Evolutionary conservation across 2,113 vertebrate species (phyloP), one percentile per base, ranked within the genome.

Genomic region (Climacteris rufus): DNA sequence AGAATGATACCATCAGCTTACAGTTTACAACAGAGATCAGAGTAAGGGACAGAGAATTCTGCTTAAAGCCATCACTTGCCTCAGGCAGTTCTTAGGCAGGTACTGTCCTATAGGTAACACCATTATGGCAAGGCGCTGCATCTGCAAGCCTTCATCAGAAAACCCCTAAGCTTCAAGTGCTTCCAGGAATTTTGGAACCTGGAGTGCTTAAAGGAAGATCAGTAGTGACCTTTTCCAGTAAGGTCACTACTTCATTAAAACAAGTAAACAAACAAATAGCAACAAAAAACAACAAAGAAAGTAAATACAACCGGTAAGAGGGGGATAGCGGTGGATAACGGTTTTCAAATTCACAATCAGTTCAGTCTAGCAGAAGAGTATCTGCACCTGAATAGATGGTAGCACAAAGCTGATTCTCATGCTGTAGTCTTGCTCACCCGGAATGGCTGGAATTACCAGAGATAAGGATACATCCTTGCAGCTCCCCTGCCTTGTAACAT

Each of bases 61-160:
- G 24, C 24, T 47, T n/a, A 30, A 60, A 60, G 69, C 10, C 24
- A 68, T 45, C 33, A 10, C 15, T 59, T 66, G 39, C 52, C 0
- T 0, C 37, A 75, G 77, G 54, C 63, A 54, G 30, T 83, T 79
- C 28, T 64, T 39, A 28, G 71, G 33, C 61, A 56, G 35, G 23
- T 15, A 5, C 57, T 91, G 50, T 64, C 53, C 39, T 44, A 2
- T 22, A 64, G 44, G 74, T 89, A 66, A 3, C 44, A 16, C 33
- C 28, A 2, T 79, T 56, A 42, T 24, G 0, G 0, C 10, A 33
- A 14, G 11, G 47, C 25, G n/a, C 31, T 60, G 49, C 53, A 63
- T 25, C 65, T 69, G 54, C 53, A 59, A 33, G 49, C 33, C 37
- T 39, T 75, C 52, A 24, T 27, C 52, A 50, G 35, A 89, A 79